phyloP scores from a whole-genome alignment of 2,113 vertebrate species.

The Oncorhynchus keta region DNA sequence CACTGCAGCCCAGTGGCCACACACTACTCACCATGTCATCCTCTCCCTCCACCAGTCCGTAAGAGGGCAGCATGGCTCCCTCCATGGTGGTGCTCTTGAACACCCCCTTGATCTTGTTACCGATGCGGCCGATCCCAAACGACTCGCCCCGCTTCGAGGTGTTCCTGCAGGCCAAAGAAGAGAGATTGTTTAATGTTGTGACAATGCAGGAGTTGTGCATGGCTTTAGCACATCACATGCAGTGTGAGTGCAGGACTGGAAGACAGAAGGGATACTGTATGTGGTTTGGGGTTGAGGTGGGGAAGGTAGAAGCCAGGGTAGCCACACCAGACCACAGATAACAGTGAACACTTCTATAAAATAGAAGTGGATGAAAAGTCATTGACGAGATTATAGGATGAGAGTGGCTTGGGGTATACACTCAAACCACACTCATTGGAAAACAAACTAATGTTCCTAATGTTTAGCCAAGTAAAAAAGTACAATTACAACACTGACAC shows the following conservation, averaged over 20 bases:
- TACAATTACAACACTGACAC: too few relatives aligned
- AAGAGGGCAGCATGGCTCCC: conserved; percentile 92
- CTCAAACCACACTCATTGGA: not conserved
- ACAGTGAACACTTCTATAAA: not conserved
- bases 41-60: conserved; percentile 86
- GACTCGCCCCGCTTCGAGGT: conserved; percentile 92
- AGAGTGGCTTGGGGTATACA: not conserved
- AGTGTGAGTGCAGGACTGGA: conserved; percentile 30
- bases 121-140: conserved; percentile 94
- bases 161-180: conserved; percentile 72
- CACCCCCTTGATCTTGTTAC: conserved; percentile 96
- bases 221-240: conserved; percentile 45
- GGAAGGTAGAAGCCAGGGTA: conserved; percentile 6
- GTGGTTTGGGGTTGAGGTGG: not conserved
- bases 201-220: conserved; percentile 6
- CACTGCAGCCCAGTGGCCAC: conserved; percentile 40
- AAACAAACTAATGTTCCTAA: not conserved
- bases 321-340: conserved; percentile 24
- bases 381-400: not conserved
- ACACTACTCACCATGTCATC: conserved; percentile 86
- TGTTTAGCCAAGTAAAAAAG: too few relatives aligned
- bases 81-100: conserved; percentile 98
- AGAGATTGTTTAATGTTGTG: conserved; percentile 6
- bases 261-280: not conserved
- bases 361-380: not conserved